phyloP scores from a whole-genome alignment of 2,888 invertebrate genomes.

The Phorcus lineatus region DNA sequence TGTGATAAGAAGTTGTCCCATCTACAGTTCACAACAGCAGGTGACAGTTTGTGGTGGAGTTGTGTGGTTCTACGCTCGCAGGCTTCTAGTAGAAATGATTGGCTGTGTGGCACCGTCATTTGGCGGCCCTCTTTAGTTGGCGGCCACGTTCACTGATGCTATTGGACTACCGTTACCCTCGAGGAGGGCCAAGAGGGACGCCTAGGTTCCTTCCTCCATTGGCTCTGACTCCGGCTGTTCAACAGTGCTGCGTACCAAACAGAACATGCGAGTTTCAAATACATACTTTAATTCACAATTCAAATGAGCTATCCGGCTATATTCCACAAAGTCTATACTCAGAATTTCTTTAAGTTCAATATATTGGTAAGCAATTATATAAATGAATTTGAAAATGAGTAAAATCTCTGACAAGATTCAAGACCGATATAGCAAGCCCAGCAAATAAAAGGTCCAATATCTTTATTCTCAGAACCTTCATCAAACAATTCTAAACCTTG shows the following conservation, averaged over 20 bases:
- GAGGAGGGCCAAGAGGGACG: background rate
- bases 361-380: too few relatives aligned
- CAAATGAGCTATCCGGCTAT: too few relatives aligned
- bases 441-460: too few relatives aligned
- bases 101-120: background rate
- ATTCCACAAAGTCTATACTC: too few relatives aligned
- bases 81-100: slow-evolving; percentile 3
- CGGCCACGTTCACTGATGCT: background rate
- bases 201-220: slow-evolving; percentile 66
- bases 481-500: too few relatives aligned
- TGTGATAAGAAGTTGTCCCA: background rate
- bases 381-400: too few relatives aligned
- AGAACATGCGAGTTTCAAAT: background rate
- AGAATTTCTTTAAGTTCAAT: too few relatives aligned
- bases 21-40: background rate
- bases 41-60: background rate
- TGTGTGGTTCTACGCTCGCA: background rate
- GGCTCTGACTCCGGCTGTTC: slow-evolving; percentile 68
- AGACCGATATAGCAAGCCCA: too few relatives aligned
- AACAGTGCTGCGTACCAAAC: slow-evolving; percentile 53
- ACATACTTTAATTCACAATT: background rate
- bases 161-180: background rate
- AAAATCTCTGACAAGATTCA: too few relatives aligned
- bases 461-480: too few relatives aligned
- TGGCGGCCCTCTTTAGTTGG: background rate